These are phyloP conservation scores for Himalopsyche phryganea DNA, from an alignment of 1,140 invertebrate species.

Conservation along the genomic window DNA sequence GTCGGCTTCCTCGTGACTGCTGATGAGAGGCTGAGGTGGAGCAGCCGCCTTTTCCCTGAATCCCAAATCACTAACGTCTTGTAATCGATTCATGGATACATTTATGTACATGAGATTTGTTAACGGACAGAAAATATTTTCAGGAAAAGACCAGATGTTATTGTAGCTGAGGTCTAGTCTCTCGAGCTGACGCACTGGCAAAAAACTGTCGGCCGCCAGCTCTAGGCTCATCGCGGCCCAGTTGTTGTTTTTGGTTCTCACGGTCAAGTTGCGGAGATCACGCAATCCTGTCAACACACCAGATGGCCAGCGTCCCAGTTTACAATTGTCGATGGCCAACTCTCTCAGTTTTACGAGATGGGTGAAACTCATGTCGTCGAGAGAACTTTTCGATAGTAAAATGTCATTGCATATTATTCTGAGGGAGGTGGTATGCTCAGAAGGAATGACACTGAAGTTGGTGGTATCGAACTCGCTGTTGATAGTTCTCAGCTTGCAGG, in stretches of 20 bases:
- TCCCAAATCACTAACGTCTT: conserved; percentile 78
- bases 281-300: conserved; percentile 69
- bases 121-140: conserved; percentile 78
- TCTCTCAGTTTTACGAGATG: conserved; percentile 74
- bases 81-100: conserved; percentile 78
- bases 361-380: conserved; percentile 74
- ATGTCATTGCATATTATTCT: conserved; percentile 74
- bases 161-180: conserved; percentile 82
- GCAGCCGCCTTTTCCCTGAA: conserved; percentile 59
- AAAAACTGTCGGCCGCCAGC: conserved; percentile 70
- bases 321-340: conserved; percentile 80
- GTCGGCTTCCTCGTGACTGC: conserved; percentile 51
- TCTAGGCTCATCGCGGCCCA: conserved; percentile 76
- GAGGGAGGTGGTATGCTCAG: conserved; percentile 76
- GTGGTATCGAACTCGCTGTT: conserved; percentile 81
- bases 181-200: conserved; percentile 68
- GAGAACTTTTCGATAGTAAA: conserved; percentile 66
- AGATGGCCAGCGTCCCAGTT: conserved; percentile 72
- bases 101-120: conserved; percentile 73
- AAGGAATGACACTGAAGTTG: conserved; percentile 82
- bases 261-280: conserved; percentile 75
- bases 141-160: conserved; percentile 84
- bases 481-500: conserved; percentile 73
- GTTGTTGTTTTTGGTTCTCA: conserved; percentile 74
- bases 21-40: conserved; percentile 60